Evolutionary conservation across 2,113 vertebrate genomes (phyloP).

Genomic region (Aegypius monachus): DNA sequence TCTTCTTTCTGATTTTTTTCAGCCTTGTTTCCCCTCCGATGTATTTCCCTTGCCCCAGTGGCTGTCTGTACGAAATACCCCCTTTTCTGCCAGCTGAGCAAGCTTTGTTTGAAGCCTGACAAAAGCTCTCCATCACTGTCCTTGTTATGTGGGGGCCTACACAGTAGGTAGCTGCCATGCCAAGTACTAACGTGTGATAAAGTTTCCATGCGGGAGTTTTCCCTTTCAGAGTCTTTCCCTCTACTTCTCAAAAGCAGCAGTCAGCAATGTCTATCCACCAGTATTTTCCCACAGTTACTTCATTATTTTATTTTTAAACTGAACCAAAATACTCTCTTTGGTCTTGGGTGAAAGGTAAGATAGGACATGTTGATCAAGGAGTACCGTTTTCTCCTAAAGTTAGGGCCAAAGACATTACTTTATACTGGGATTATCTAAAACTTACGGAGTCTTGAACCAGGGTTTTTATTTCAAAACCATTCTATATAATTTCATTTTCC

Average conservation of each 20-base stretch:
- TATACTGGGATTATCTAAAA: neutral
- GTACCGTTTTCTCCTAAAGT: neutral
- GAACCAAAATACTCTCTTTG: neutral
- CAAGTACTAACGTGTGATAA: neutral
- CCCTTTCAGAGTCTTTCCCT: neutral
- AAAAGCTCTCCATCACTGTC: neutral
- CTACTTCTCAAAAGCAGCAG: neutral
- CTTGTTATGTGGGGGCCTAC: neutral
- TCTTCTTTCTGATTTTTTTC: neutral
- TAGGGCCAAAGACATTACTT: neutral
- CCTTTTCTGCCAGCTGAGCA: neutral
- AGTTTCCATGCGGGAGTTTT: neutral
- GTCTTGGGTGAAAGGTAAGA: neutral
- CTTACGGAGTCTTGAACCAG: neutral
- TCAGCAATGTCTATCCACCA: neutral
- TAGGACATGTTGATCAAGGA: fast-evolving
- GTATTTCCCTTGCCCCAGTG: neutral
- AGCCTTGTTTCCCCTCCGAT: neutral
- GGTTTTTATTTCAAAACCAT: neutral
- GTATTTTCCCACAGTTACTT: neutral
- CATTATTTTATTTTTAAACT: neutral
- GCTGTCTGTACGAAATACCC: neutral
- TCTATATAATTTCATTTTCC: neutral
- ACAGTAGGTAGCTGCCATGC: neutral
- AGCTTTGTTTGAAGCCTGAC: neutral